Conservation (phyloP, 2,113 vertebrate species). For the Proterorhinus semilunaris region DNA sequence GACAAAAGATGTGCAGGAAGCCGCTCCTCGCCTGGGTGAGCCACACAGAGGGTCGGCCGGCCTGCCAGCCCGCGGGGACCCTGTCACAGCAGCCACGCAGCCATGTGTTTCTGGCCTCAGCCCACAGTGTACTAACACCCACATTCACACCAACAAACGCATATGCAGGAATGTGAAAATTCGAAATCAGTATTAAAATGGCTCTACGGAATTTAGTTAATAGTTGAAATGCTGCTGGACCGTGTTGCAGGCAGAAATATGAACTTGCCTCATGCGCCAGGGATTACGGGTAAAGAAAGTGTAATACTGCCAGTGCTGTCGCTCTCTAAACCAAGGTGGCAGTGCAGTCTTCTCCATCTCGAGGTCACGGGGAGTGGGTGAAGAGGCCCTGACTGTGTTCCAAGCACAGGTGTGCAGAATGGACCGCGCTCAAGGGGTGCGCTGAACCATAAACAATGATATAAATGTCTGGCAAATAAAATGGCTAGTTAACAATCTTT, state of each 20-base stretch:
- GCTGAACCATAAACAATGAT: constrained; percentile 80
- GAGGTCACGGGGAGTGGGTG: constrained; percentile 58
- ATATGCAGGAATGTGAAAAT: constrained; percentile 54
- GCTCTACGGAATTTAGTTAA: not conserved
- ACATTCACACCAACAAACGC: constrained; percentile 52
- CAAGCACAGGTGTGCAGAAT: constrained; percentile 77
- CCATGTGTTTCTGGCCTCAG: constrained; percentile 61
- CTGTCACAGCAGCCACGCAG: constrained; percentile 57
- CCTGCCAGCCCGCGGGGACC: constrained; percentile 70
- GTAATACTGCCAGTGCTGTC: not conserved
- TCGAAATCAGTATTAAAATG: not conserved
- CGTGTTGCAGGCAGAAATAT: constrained; percentile 10
- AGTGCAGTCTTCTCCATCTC: constrained; percentile 13
- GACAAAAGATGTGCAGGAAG: constrained; percentile 83
- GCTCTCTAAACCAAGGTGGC: not conserved
- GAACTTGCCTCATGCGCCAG: not conserved
- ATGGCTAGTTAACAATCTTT: constrained; percentile 85
- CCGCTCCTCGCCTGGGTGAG: constrained; percentile 80
- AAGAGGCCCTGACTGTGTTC: constrained; percentile 59
- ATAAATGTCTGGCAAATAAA: constrained; percentile 83
- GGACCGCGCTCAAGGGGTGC: constrained; percentile 66
- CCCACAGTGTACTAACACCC: constrained; percentile 36
- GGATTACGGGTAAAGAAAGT: not conserved
- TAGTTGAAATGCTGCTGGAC: not conserved
- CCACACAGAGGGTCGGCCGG: constrained; percentile 75